Base-by-base conservation (phyloP, 2,113 vertebrate genomes). In the Aleadryas rufinucha region DNA sequence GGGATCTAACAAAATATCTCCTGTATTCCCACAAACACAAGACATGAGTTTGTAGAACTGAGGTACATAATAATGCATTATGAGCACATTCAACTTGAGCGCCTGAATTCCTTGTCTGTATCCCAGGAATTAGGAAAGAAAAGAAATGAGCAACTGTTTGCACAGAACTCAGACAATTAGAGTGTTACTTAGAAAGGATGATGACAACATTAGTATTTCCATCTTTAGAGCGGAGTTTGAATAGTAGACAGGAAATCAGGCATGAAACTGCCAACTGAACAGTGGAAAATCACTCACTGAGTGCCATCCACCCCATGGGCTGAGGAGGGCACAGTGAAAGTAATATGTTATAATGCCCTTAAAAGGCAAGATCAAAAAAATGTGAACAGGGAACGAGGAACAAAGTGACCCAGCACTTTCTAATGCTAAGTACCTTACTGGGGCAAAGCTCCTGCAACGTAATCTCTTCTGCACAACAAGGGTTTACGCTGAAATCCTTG, bases 221-320 rank as follows among this genome's bases (percentile, higher is more conserved):
- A 93, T 66, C 83, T 90, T 92, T 52, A 81, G 71, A 94, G 71
- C 0, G 0, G 31, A 45, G 54, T 90, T 92, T 88, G 90, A 95
- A 92, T 84, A 96, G 60, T 27, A 81, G 76, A 23, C 83, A 96
- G 88, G 96, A 96, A 97, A 93, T 92, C 1, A 2, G 83, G 71
- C 75, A 88, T 86, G 44, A 85, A 90, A 63, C 68, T 90, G 72
- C 85, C 83, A 83, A 68, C 11, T 64, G 79, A 90, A 54, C 77
- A 82, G 80, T 74, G 90, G 92, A 92, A 91, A 95, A 95, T 74
- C 52, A 57, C 20, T 68, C 53, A 27, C 44, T 20, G 49, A 87
- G 31, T 71, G 23, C 52, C 24, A n/a, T 81, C 76, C 52, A 56
- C 54, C 41, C 84, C 3, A 7, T 27, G 57, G 63, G 59, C 53